A percentile compares a stretch with the other conserved stretches of the same genome.
These are phyloP conservation scores for Pseudococcus longispinus DNA, from an alignment of 2,888 invertebrate genomes.

Conservation along the genomic window DNA sequence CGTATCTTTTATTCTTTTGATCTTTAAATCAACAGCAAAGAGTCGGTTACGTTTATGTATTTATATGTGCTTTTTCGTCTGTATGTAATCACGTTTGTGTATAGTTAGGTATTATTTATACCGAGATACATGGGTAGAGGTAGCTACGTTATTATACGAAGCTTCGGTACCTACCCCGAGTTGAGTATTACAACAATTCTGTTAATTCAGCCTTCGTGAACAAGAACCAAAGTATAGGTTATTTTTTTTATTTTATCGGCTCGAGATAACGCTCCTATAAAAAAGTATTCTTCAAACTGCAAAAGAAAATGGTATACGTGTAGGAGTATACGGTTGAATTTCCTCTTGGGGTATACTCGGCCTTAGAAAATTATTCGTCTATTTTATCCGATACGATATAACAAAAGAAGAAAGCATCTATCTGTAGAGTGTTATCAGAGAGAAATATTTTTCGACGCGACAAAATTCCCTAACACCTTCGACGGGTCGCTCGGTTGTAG, in stretches of 20 bases:
- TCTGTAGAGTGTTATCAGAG: background rate
- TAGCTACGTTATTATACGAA: background rate
- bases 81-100: background rate
- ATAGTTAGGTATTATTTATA: background rate
- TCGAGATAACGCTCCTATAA: background rate
- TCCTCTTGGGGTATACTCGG: background rate
- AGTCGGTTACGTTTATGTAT: background rate
- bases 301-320: background rate
- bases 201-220: conserved; percentile 9
- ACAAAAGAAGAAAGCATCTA: background rate
- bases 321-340: background rate
- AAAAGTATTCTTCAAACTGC: background rate
- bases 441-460: conserved; percentile 2
- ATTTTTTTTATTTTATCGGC: background rate
- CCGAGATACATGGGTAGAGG: too few relatives aligned
- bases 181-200: too few relatives aligned
- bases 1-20: conserved; percentile 24
- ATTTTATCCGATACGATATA: background rate
- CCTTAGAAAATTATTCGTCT: conserved; percentile 1
- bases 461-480: background rate
- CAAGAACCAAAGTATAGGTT: background rate
- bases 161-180: background rate
- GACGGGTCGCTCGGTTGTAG: background rate
- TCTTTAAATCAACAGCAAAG: background rate
- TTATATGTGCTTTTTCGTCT: background rate